phyloP scores from a whole-genome alignment of 2,888 invertebrate genomes.

The Volucella zonaria region DNA sequence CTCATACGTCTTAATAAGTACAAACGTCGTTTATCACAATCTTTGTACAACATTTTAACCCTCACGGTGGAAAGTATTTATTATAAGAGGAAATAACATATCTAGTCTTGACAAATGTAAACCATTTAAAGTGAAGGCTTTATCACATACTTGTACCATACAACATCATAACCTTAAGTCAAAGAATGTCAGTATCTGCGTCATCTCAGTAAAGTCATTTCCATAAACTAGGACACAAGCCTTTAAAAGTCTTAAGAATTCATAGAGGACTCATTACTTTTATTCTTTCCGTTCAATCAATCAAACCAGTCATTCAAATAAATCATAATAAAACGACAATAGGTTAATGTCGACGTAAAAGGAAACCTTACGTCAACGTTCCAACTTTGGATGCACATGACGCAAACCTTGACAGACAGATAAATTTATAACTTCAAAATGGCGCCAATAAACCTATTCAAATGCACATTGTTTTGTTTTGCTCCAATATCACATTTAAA shows the following conservation, averaged over 20 bases:
- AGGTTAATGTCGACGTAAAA: conserved; percentile 31
- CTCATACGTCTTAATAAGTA: too few species aligned
- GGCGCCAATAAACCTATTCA: conserved; percentile 52
- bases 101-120: too few species aligned
- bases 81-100: too few species aligned
- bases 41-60: too few species aligned
- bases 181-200: background rate
- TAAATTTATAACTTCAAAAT: conserved; percentile 44
- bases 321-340: conserved; percentile 49
- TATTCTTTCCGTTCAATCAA: conserved; percentile 23
- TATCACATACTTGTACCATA: conserved; percentile 6
- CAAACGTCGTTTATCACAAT: too few species aligned
- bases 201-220: conserved; percentile 3
- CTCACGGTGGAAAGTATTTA: too few species aligned
- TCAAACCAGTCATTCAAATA: conserved; percentile 40
- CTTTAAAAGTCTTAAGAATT: conserved; percentile 13
- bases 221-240: conserved; percentile 21
- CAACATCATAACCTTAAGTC: background rate
- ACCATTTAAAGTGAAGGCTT: too few species aligned
- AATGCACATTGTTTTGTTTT: background rate
- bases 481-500: conserved; percentile 72
- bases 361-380: conserved; percentile 52
- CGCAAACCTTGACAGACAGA: conserved; percentile 45
- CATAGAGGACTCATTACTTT: conserved; percentile 15
- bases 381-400: conserved; percentile 60